Evolutionary conservation across 2,888 invertebrate species (phyloP).

Genomic region (Chloromyia formosa): DNA sequence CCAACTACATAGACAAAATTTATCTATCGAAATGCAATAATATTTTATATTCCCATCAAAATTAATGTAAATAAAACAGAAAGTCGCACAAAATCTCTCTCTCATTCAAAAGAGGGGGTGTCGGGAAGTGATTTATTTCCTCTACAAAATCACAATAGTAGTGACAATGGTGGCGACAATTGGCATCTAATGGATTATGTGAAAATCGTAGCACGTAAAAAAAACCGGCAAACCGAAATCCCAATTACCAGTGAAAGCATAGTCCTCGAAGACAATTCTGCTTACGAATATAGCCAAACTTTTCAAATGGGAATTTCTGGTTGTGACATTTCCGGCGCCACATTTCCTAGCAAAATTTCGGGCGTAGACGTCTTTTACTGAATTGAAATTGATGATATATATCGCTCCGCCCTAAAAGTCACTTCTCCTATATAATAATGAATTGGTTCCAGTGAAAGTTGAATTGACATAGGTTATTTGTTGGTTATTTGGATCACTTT

Average conservation of each 20-base stretch:
- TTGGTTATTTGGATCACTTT: too few relatives aligned
- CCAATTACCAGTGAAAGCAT: not conserved
- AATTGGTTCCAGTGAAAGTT: conserved; percentile 5
- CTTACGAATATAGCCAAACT: conserved; percentile 2
- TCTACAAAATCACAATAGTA: too few relatives aligned
- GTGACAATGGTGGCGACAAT: not conserved
- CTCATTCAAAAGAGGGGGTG: too few relatives aligned
- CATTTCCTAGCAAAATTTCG: conserved; percentile 24
- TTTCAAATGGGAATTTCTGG: conserved; percentile 33
- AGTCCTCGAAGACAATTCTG: not conserved
- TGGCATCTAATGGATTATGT: not conserved
- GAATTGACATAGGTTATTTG: too few relatives aligned
- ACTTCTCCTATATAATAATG: conserved; percentile 14
- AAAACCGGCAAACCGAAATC: not conserved
- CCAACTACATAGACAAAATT: too few relatives aligned
- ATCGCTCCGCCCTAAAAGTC: not conserved
- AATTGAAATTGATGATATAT: conserved; percentile 36
- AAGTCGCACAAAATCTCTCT: too few relatives aligned
- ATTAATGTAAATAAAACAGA: too few relatives aligned
- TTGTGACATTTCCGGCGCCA: conserved; percentile 27
- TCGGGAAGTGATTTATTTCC: too few relatives aligned
- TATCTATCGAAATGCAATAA: too few relatives aligned
- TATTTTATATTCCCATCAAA: too few relatives aligned
- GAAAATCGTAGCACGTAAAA: not conserved
- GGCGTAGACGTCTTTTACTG: conserved; percentile 24